A percentile compares a stretch with the other conserved stretches of the same genome.
phyloP scores from a whole-genome alignment of 2,113 vertebrate genomes.

The Odobenus rosmarus region DNA sequence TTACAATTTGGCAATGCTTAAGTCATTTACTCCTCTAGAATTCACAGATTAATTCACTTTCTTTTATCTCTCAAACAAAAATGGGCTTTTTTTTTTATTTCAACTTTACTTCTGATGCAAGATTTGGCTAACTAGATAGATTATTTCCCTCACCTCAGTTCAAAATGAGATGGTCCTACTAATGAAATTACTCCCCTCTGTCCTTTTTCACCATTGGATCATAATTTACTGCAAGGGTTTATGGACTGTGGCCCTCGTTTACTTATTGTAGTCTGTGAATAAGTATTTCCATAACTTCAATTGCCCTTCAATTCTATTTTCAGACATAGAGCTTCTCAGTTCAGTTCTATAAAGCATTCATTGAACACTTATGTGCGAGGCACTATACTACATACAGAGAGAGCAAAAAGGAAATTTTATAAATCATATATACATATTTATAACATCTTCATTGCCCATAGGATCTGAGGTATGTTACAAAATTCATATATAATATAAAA shows the following conservation, averaged over 20 bases:
- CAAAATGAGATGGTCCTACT: background rate
- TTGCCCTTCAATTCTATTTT: background rate
- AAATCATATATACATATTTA: background rate
- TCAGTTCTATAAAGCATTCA: background rate
- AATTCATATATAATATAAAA: background rate
- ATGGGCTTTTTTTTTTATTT: background rate
- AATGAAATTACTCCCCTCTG: background rate
- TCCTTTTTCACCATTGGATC: background rate
- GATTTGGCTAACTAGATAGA: background rate
- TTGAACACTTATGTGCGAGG: background rate
- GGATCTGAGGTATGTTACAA: background rate
- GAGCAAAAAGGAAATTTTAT: background rate
- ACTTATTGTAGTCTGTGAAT: background rate
- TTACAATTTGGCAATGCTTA: background rate
- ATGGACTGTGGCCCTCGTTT: background rate
- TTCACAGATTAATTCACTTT: background rate
- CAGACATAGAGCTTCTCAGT: background rate
- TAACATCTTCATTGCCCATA: background rate
- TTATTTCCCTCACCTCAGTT: background rate
- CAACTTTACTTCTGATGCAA: background rate
- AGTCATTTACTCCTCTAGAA: background rate
- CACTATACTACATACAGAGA: background rate
- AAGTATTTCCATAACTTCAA: background rate
- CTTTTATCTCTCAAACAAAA: background rate
- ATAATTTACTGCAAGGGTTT: background rate